Evolutionary conservation across 2,113 vertebrate species (phyloP).

Genomic region (Turdus rufiventris): DNA sequence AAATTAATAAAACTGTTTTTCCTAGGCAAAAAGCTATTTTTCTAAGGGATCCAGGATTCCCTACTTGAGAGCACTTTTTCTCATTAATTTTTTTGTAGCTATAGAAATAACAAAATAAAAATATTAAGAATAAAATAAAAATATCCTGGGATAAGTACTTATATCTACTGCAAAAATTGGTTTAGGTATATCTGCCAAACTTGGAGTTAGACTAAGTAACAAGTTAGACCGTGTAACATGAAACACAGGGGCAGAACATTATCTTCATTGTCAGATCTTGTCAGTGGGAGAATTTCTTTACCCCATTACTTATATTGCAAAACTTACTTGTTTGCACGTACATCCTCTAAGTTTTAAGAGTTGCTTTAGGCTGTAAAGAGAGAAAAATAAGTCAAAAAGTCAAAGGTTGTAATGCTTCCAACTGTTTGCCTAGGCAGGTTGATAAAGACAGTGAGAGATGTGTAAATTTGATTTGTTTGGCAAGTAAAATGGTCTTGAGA

Average conservation of each 20-base stretch:
- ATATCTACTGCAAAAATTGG: not conserved
- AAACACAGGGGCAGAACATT: not conserved
- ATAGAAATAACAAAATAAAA: not conserved
- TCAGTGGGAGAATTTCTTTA: not conserved
- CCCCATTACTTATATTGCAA: conserved; percentile 7
- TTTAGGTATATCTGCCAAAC: not conserved
- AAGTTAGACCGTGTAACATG: not conserved
- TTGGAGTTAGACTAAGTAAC: not conserved
- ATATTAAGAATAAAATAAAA: not conserved
- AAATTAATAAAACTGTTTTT: not conserved
- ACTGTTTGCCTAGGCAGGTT: conserved; percentile 5
- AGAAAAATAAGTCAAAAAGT: conserved; percentile 73
- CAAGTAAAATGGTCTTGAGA: not conserved
- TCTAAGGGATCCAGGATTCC: not conserved
- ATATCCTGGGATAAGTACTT: not conserved
- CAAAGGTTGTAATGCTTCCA: conserved; percentile 63
- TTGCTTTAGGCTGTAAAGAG: conserved; percentile 70
- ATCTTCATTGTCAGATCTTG: conserved; percentile 1
- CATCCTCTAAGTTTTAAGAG: not conserved
- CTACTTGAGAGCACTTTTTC: not conserved
- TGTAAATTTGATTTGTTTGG: not conserved
- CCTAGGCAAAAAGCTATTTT: not conserved
- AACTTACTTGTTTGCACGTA: conserved; percentile 26
- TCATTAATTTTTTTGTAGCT: not conserved
- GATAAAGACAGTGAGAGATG: conserved; percentile 5